These are phyloP conservation scores for Neopelma chrysocephalum DNA, from an alignment of 2,797 vertebrate genomes.

Conservation along the genomic window DNA sequence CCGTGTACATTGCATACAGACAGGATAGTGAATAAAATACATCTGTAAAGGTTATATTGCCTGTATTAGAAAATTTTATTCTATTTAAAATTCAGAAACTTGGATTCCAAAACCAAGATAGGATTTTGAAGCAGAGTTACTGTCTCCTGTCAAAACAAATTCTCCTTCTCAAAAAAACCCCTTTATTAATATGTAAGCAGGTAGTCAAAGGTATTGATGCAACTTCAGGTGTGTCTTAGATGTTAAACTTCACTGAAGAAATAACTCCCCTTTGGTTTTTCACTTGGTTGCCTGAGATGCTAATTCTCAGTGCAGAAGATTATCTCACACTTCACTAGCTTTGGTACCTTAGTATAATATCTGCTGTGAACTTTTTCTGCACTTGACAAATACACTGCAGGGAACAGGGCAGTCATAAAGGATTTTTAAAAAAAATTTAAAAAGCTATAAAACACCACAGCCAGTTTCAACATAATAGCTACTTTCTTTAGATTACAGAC, in stretches of 20 bases:
- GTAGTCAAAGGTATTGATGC: slow-evolving; percentile 29
- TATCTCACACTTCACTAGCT: slow-evolving; percentile 72
- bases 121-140: not conserved
- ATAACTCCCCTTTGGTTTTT: slow-evolving; percentile 68
- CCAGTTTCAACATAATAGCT: slow-evolving; percentile 54
- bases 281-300: slow-evolving; percentile 60
- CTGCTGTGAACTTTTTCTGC: slow-evolving; percentile 72
- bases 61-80: not conserved
- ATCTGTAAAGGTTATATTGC: not conserved
- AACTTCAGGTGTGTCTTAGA: slow-evolving; percentile 53
- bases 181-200: slow-evolving; percentile 38
- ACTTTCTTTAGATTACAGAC: slow-evolving; percentile 65
- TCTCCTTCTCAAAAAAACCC: not conserved
- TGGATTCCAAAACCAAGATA: not conserved
- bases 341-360: slow-evolving; percentile 68
- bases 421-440: not conserved
- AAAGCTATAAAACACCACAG: slow-evolving; percentile 51
- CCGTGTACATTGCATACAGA: not conserved
- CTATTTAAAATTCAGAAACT: not conserved
- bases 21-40: not conserved
- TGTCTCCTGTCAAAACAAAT: not conserved
- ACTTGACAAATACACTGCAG: slow-evolving; percentile 66
- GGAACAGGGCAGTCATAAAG: slow-evolving; percentile 59
- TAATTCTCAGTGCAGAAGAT: slow-evolving; percentile 76
- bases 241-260: slow-evolving; percentile 65